These are phyloP conservation scores for Uloborus plumipes DNA, from an alignment of 2,888 invertebrate genomes.

Conservation along the genomic window DNA sequence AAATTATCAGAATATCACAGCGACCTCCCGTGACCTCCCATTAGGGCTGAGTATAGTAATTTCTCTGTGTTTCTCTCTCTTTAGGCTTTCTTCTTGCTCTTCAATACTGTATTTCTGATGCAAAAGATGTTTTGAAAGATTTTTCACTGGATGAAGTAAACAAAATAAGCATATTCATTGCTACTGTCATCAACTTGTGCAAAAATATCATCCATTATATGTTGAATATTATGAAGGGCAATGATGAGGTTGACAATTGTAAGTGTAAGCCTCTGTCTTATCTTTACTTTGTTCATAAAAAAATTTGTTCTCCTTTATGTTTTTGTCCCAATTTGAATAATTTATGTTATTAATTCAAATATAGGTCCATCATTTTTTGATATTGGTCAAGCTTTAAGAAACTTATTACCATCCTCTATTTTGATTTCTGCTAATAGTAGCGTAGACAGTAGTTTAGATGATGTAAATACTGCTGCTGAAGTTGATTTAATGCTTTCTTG, in stretches of 20 bases:
- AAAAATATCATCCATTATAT: conserved; percentile 66
- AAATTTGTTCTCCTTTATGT: background rate
- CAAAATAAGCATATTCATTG: conserved; percentile 4
- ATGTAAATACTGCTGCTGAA: background rate
- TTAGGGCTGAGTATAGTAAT: too few relatives aligned
- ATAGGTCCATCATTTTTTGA: conserved; percentile 82
- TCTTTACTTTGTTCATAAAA: background rate
- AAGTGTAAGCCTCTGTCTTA: conserved; percentile 16
- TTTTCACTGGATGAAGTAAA: background rate
- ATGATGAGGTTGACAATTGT: conserved; percentile 66
- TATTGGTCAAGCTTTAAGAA: conserved; percentile 81
- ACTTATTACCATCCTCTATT: conserved; percentile 73
- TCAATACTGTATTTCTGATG: conserved; percentile 26
- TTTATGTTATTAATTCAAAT: conserved; percentile 66
- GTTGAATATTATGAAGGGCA: conserved; percentile 67
- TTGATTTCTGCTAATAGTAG: conserved; percentile 65
- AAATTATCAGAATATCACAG: too few relatives aligned
- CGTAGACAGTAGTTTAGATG: conserved; percentile 9
- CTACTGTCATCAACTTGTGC: conserved; percentile 61
- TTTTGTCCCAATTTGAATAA: too few relatives aligned
- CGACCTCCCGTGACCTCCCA: too few relatives aligned
- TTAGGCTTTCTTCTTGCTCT: conserved; percentile 59
- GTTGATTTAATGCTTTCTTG: conserved; percentile 79
- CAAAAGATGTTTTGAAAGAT: conserved; percentile 11
- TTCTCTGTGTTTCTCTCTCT: background rate